Percentiles rank a stretch among this genome's conserved stretches.
These are phyloP conservation scores for Trissolcus brochymenae DNA, from an alignment of 2,888 invertebrate species.

Conservation along the genomic window DNA sequence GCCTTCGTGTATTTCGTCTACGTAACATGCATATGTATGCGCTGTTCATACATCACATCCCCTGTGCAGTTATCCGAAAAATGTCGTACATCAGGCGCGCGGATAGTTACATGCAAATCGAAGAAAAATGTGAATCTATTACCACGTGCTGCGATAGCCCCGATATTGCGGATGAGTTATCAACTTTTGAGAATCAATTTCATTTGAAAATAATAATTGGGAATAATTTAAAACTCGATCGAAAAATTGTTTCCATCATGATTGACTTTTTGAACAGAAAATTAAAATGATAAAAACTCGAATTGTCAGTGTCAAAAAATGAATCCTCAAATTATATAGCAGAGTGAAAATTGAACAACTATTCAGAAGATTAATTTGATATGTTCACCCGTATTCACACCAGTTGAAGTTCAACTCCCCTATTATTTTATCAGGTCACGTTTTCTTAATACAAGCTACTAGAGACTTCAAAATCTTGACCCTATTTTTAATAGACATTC, in stretches of 20 bases:
- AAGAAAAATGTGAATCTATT: constrained; percentile 38
- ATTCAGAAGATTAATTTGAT: constrained; percentile 31
- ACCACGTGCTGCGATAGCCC: constrained; percentile 2
- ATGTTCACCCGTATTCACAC: constrained; percentile 29
- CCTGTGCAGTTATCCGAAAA: constrained; percentile 45
- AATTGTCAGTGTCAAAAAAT: neutral
- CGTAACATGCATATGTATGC: constrained; percentile 49
- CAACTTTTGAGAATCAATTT: neutral
- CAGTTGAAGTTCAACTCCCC: constrained; percentile 26
- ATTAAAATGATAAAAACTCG: neutral
- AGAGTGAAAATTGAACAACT: constrained; percentile 15
- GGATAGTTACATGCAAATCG: constrained; percentile 25
- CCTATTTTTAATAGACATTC: constrained; percentile 49
- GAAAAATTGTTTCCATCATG: neutral
- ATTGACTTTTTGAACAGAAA: neutral
- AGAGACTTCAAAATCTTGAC: constrained; percentile 50
- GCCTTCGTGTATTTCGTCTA: constrained; percentile 47
- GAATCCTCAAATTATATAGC: constrained; percentile 12
- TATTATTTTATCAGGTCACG: constrained; percentile 54
- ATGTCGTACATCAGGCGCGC: constrained; percentile 26
- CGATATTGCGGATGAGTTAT: constrained; percentile 1
- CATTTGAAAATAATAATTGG: neutral
- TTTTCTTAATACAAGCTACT: constrained; percentile 38
- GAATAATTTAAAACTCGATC: neutral
- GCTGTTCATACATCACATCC: constrained; percentile 36